phyloP scores from a whole-genome alignment of 2,113 vertebrate genomes.

The Anas platyrhynchos region DNA sequence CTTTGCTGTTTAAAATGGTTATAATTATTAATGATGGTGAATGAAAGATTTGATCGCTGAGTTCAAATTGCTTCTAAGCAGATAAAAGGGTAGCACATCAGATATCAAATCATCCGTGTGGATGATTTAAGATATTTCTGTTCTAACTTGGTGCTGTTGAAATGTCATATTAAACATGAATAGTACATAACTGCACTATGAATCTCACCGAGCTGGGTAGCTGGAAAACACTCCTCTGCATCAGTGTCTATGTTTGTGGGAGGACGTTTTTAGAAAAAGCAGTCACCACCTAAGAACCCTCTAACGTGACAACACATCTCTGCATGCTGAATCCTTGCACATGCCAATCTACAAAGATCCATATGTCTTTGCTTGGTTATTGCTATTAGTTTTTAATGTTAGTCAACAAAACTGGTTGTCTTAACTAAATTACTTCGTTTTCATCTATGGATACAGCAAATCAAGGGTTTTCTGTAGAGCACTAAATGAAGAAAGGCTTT shows the following conservation, averaged over 20 bases:
- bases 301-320: rapidly evolving
- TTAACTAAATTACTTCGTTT: neutral
- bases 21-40: neutral
- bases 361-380: neutral
- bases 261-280: neutral
- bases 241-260: rapidly evolving
- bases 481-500: neutral
- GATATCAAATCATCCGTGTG: neutral
- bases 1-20: neutral
- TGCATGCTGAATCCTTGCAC: neutral
- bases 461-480: neutral
- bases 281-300: rapidly evolving
- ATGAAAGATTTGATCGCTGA: neutral
- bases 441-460: neutral
- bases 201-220: rapidly evolving
- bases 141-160: rapidly evolving
- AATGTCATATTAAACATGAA: rapidly evolving
- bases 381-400: neutral
- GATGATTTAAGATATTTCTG: neutral
- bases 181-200: rapidly evolving
- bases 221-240: rapidly evolving
- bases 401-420: neutral
- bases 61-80: neutral
- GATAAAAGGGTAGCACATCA: neutral
- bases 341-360: neutral